phyloP scores from a whole-genome alignment of 2,888 invertebrate genomes.

The Oconnorella tubifera region DNA sequence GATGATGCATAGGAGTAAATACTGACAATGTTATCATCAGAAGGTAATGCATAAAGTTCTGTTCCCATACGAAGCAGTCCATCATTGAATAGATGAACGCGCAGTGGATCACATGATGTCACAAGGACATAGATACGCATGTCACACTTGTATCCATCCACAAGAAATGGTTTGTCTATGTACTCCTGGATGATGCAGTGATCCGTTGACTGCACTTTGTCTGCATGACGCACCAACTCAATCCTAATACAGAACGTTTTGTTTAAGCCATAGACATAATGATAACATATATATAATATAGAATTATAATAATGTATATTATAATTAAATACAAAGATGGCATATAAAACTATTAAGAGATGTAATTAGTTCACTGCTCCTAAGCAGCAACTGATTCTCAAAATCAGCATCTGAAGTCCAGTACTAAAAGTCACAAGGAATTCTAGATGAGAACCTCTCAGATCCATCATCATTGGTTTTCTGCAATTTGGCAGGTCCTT shows the following conservation, averaged over 20 bases:
- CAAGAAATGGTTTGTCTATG: conserved; percentile 53
- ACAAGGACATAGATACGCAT: conserved; percentile 55
- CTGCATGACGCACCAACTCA: conserved; percentile 45
- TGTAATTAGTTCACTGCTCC: too few relatives aligned
- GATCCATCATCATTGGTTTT: not conserved
- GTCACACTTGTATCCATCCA: conserved; percentile 56
- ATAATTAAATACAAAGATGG: too few relatives aligned
- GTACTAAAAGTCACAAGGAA: too few relatives aligned
- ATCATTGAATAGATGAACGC: conserved; percentile 54
- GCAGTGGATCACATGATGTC: conserved; percentile 55
- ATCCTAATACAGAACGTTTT: conserved; percentile 47
- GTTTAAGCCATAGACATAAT: too few relatives aligned
- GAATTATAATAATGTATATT: too few relatives aligned
- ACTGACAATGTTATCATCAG: conserved; percentile 52
- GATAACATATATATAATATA: too few relatives aligned
- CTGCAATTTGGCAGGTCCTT: not conserved
- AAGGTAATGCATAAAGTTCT: conserved; percentile 52
- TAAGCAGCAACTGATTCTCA: too few relatives aligned
- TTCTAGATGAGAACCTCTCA: too few relatives aligned
- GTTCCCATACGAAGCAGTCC: conserved; percentile 55
- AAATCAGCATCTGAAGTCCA: too few relatives aligned
- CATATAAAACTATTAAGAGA: too few relatives aligned
- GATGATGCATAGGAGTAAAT: not conserved
- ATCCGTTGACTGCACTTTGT: conserved; percentile 50
- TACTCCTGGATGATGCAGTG: conserved; percentile 56